Base-by-base conservation (phyloP, 2,888 invertebrate species). In the Hydriomena furcata region DNA sequence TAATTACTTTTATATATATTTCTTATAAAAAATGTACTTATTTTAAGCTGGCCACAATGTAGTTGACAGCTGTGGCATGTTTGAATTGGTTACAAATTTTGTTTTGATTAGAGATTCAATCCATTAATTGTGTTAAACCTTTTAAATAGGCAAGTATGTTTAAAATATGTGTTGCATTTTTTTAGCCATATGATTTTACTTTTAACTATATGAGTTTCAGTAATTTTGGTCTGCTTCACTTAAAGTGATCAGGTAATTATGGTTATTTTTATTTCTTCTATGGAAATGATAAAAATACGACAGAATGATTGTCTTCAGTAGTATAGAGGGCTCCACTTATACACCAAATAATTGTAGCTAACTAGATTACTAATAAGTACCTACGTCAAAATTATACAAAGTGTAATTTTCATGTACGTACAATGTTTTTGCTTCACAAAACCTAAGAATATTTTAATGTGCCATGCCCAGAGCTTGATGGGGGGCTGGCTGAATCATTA, bases 401-500 rank as follows among this genome's bases (percentile, higher is more conserved):
- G 2, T 17, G 2, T 17, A 3, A 25, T 12, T 31, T 13, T 13
- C 12, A 31, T 13, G 35, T 23, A 35, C 7, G 35, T 35, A 7
- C 23, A 13, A 20, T 38, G 20, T 30, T 25, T 32, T 38, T 40
- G 43, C 43, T 30, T 27, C 24, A 41, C 43, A 54, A 49, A 34
- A 51, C 25, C 48, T 57, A 58, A 73, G 86, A 40, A 48, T 69
- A 68, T 73, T 79, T 79, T 79, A 56, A 70, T 76, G 71, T 75
- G 73, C 84, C 92, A 72, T 73, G 72, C 75, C 76, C 81, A 96
- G 96, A 94, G 95, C 89, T 93, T 95, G 92, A 94, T 95, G 94
- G 95, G 95, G 76, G 97, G 97, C 82, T 97, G 97, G 97, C 94
- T 95, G 93, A 93, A 93, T 78, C 94, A 96, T 79, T 97, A 97